phyloP scores from a whole-genome alignment of 1,140 invertebrate genomes.

The Phthorimaea operculella region DNA sequence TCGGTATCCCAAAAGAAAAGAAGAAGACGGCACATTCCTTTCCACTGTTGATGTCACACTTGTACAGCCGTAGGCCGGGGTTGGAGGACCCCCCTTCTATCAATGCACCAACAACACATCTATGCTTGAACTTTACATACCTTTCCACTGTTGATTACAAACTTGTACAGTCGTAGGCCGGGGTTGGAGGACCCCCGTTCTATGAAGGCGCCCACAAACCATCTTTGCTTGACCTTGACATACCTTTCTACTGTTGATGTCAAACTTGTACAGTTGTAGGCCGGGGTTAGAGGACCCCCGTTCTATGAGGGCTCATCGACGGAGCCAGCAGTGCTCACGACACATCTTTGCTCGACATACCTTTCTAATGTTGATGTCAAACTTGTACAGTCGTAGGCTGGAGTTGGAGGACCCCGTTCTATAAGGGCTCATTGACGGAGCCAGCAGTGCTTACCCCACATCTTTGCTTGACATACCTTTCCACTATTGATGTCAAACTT shows the following conservation, averaged over 20 bases:
- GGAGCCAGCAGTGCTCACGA: no score
- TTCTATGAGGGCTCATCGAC: no score
- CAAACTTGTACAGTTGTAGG: conserved; percentile 88
- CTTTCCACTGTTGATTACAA: conserved; percentile 84
- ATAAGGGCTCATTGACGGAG: conserved; percentile 89
- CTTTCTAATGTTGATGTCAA: conserved; percentile 84
- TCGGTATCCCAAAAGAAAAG: no score
- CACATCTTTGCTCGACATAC: no score
- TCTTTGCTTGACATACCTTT: conserved; percentile 74
- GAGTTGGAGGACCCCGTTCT: conserved; percentile 91
- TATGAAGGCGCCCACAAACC: conserved; percentile 49
- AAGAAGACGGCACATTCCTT: no score
- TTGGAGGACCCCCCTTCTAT: conserved; percentile 86
- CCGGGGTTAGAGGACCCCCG: conserved; percentile 69
- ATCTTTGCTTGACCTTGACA: conserved; percentile 14
- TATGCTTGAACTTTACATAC: conserved; percentile 57
- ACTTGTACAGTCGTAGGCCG: conserved; percentile 88
- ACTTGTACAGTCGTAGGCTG: conserved; percentile 88
- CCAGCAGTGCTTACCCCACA: no score
- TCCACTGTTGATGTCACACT: conserved; percentile 86
- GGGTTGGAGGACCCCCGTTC: conserved; percentile 91
- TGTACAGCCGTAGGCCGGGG: conserved; percentile 88
- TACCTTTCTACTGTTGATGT: conserved; percentile 84
- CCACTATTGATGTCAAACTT: conserved; percentile 88
- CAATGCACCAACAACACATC: no score